Percentiles rank a stretch among this genome's conserved stretches.
Conservation (phyloP, 2,113 vertebrate species). For the Accipiter cooperii region DNA sequence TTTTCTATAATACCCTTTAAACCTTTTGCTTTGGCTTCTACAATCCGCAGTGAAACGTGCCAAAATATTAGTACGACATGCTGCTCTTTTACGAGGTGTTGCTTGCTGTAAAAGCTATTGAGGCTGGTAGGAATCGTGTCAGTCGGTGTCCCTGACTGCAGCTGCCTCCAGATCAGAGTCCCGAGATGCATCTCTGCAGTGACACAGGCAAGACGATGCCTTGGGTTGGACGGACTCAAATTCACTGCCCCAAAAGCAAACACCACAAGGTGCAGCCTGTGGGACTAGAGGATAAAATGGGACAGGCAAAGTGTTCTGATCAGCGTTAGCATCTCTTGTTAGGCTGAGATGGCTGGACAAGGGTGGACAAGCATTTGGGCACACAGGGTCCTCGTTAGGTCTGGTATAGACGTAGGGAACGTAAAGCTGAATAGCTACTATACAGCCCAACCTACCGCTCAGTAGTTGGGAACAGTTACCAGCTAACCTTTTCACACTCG, state of each 20-base stretch:
- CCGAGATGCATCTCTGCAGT: background rate
- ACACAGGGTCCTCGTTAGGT: rapidly evolving
- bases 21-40: background rate
- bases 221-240: background rate
- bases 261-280: background rate
- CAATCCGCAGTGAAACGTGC: background rate
- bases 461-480: background rate
- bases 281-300: background rate
- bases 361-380: background rate
- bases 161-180: background rate
- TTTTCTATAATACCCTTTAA: background rate
- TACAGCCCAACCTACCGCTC: background rate
- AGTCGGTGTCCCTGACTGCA: background rate
- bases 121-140: background rate
- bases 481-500: background rate
- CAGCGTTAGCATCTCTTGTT: background rate
- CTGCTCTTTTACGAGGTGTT: background rate
- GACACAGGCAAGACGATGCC: background rate
- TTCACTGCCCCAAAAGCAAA: background rate
- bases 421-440: background rate
- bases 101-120: background rate
- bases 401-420: background rate
- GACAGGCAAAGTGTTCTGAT: background rate
- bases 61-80: background rate
- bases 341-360: background rate